Conservation (phyloP, 1,140 invertebrate genomes). For the Heliconius hewitsoni region DNA sequence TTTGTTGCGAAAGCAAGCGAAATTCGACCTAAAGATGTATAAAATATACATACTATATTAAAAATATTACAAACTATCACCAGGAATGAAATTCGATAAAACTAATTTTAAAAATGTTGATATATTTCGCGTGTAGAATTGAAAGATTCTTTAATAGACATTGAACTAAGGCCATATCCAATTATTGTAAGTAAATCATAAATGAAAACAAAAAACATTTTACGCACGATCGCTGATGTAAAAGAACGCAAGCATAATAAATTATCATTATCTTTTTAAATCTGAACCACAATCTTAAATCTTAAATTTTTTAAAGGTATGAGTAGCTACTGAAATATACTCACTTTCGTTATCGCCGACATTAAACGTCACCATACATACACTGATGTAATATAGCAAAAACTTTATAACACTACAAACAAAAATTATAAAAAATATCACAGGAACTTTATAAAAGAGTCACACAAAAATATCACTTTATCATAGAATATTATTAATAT, state of each 20-base stretch:
- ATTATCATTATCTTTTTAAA: not conserved
- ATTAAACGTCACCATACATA: conserved; percentile 1
- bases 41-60: not conserved
- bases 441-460: not conserved
- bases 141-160: too few species aligned
- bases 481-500: not conserved
- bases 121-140: too few species aligned
- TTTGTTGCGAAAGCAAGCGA: not conserved
- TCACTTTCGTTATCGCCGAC: conserved; percentile 21
- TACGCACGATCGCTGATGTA: not conserved
- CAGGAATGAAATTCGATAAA: too few species aligned
- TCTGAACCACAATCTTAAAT: not conserved
- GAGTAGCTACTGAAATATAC: not conserved
- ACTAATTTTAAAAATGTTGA: too few species aligned
- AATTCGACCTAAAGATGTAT: not conserved
- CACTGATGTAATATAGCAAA: conserved; percentile 4
- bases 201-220: not conserved
- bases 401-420: not conserved
- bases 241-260: not conserved
- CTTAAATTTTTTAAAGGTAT: not conserved
- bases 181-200: not conserved
- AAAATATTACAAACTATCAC: too few species aligned
- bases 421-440: not conserved
- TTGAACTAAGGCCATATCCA: too few species aligned
- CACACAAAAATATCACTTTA: not conserved